Conservation (phyloP, 2,797 vertebrate genomes). For the Chrysocyon brachyurus region DNA sequence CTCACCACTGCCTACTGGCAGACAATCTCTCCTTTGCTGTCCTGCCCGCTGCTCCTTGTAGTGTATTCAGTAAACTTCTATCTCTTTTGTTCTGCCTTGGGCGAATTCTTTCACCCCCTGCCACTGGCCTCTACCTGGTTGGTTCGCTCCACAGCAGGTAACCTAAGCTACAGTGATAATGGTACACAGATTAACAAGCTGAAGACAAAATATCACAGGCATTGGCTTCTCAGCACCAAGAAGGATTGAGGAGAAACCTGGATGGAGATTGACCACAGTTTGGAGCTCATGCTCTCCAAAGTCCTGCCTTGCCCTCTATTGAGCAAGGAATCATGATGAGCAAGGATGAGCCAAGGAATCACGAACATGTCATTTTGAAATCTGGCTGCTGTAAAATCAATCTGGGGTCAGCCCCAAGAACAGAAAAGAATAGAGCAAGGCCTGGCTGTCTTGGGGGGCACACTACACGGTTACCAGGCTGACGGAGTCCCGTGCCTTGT, state of each 20-base stretch:
- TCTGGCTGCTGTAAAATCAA: background rate
- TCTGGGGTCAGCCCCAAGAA: background rate
- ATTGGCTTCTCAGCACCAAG: background rate
- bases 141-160: background rate
- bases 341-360: background rate
- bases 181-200: background rate
- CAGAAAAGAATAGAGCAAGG: background rate
- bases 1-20: too few species aligned
- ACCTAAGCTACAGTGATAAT: background rate
- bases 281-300: background rate
- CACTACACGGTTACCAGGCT: background rate
- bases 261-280: background rate
- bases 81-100: background rate
- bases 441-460: background rate
- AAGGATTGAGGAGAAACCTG: background rate
- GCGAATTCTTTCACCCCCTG: background rate
- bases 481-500: background rate
- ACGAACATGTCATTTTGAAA: slow-evolving; percentile 10
- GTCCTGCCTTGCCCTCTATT: background rate
- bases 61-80: background rate
- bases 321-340: background rate
- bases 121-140: background rate
- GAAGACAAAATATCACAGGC: background rate
- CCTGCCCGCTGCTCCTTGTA: background rate
- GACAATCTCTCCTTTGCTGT: background rate